Base-by-base conservation (phyloP, 2,113 vertebrate genomes). In the Tychaedon coryphoeus region DNA sequence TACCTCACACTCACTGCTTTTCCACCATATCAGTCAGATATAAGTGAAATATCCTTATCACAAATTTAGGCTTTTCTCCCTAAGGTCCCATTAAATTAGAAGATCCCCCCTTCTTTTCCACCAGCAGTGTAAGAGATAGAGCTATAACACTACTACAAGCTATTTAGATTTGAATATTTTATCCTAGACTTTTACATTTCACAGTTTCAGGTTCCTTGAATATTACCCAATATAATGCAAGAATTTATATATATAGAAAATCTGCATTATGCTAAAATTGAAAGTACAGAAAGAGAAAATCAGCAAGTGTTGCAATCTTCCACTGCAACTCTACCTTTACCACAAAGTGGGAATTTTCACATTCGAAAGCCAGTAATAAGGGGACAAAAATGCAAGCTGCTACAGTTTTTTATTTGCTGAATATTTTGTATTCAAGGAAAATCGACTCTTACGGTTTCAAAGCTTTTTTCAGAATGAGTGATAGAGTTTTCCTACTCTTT, bases 101-200 rank as follows among this genome's bases (percentile, higher is more conserved):
- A 1, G 2, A 3, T 20, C 1, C 1, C 13, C 4, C 3, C 7
- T 8, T 2, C 6, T 36, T 62, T 69, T 58, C 38, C 29, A 58
- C 2, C 12, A 64, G 19, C 29, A 45, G 13, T 16, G 3, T 28
- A 42, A 36, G 19, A 85, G 9, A n/a, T 4, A 17, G 17, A 78
- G 14, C 25, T 75, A 1, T 54, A 78, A 65, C 12, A 53, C 2
- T 45, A 38, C 5, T 38, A 29, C 0, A 2, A 62, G 9, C 10
- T 66, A 19, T 40, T 57, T 58, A 45, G 18, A 70, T 43, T 58
- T 45, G 1, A 66, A 28, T 66, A 70, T 43, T 89, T 85, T 51
- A 38, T 43, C 29, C 70, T 34, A 48, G 5, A 29, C 17, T 62
- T 57, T 45, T 13, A 57, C n/a, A 34, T 2, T 66, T 19, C 3